Percentiles rank a stretch among this genome's conserved stretches.
Conservation (phyloP, 2,113 vertebrate species). For the Pteropus alecto region DNA sequence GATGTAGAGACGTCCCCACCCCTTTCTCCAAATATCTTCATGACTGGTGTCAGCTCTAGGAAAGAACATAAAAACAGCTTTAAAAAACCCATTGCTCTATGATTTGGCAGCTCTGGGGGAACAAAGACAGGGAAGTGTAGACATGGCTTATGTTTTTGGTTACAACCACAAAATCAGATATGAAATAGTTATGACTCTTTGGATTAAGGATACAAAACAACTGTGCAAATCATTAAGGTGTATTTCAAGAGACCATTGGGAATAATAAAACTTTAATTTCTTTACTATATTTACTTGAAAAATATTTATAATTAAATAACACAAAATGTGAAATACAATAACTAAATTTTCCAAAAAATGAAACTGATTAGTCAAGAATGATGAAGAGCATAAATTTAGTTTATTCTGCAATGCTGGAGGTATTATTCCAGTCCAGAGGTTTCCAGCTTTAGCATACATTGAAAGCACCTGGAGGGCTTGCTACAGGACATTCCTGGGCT, state of each 20-base stretch:
- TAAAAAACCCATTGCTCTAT: background rate
- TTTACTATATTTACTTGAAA: background rate
- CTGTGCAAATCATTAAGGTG: background rate
- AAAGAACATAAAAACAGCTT: background rate
- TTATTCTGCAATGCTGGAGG: background rate
- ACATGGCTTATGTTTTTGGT: background rate
- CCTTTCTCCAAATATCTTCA: background rate
- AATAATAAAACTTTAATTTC: background rate
- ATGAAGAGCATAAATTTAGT: background rate
- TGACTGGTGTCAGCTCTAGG: background rate
- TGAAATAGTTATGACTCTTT: background rate
- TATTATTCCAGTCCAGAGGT: background rate
- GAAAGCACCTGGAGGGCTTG: background rate
- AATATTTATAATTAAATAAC: background rate
- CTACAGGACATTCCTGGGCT: background rate
- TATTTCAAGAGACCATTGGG: background rate
- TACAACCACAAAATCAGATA: background rate
- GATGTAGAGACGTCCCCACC: background rate
- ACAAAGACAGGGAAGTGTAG: background rate
- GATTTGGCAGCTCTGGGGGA: background rate
- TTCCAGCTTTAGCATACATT: background rate
- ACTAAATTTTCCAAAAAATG: background rate
- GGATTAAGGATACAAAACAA: conserved; percentile 15
- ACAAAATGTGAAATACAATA: background rate
- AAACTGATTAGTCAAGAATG: background rate